These are phyloP conservation scores for Hypena proboscidalis DNA, from an alignment of 2,888 invertebrate genomes.

Conservation along the genomic window DNA sequence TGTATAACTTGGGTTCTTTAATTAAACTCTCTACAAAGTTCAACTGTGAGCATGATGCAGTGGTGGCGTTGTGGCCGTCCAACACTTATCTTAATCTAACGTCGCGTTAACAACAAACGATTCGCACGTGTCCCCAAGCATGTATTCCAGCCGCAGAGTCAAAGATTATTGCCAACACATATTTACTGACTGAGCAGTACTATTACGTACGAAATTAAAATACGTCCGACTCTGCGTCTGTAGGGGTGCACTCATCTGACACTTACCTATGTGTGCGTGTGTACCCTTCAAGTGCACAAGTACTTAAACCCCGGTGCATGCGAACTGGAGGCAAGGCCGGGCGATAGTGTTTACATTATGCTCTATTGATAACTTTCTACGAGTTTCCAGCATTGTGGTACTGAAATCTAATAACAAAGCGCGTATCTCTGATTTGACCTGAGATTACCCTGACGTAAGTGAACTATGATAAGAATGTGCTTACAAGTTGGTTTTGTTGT, in stretches of 20 bases:
- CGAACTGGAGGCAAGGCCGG: constrained; percentile 31
- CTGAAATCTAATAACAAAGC: constrained; percentile 26
- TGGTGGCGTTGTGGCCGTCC: too few species aligned
- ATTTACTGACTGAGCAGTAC: neutral
- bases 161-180: neutral
- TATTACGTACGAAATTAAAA: constrained; percentile 5
- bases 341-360: constrained; percentile 6
- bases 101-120: neutral
- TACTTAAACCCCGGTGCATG: constrained; percentile 14
- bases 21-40: too few species aligned
- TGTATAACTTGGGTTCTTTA: too few species aligned
- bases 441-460: constrained; percentile 29
- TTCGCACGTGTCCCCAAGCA: constrained; percentile 13
- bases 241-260: constrained; percentile 3
- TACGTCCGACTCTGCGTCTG: neutral
- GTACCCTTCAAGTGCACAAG: constrained; percentile 17
- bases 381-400: constrained; percentile 15
- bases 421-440: constrained; percentile 32
- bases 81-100: too few species aligned
- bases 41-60: too few species aligned
- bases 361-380: constrained; percentile 40
- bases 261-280: constrained; percentile 1
- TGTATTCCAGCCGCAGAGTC: neutral
- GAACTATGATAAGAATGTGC: constrained; percentile 9
- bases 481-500: constrained; percentile 9